phyloP scores from a whole-genome alignment of 2,888 invertebrate species.

The Conops quadrifasciatus region DNA sequence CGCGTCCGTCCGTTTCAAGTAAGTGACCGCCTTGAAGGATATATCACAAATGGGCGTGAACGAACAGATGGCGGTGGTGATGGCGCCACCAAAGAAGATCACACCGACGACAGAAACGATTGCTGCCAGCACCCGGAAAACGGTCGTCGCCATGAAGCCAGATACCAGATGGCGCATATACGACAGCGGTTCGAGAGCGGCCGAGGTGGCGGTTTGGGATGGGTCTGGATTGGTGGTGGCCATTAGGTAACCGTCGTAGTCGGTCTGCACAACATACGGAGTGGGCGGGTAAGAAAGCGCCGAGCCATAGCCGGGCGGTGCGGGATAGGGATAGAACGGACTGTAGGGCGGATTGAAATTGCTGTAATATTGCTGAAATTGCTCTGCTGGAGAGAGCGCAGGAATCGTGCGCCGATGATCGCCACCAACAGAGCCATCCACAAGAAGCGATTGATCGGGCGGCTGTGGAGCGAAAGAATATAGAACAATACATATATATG shows the following conservation, averaged over 20 bases:
- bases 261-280: conserved; percentile 62
- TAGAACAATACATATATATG: neutral
- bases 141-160: conserved; percentile 55
- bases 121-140: conserved; percentile 65
- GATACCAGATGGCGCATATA: conserved; percentile 54
- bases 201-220: conserved; percentile 42
- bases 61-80: conserved; percentile 69
- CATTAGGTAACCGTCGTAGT: conserved; percentile 65
- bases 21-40: conserved; percentile 58
- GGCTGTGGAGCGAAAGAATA: conserved; percentile 39
- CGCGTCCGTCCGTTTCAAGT: conserved; percentile 53
- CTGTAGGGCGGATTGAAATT: conserved; percentile 57
- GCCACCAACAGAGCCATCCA: conserved; percentile 45
- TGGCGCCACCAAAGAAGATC: conserved; percentile 67
- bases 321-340: conserved; percentile 48
- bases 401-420: conserved; percentile 53
- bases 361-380: conserved; percentile 61
- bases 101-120: conserved; percentile 65
- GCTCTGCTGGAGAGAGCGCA: conserved; percentile 58
- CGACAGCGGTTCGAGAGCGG: conserved; percentile 42
- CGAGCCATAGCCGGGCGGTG: conserved; percentile 45
- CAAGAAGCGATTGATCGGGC: conserved; percentile 49
- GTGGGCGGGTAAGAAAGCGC: conserved; percentile 53
- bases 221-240: conserved; percentile 51
- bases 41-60: conserved; percentile 70